Conservation (phyloP, 2,113 vertebrate species). For the Pluvianellus socialis region DNA sequence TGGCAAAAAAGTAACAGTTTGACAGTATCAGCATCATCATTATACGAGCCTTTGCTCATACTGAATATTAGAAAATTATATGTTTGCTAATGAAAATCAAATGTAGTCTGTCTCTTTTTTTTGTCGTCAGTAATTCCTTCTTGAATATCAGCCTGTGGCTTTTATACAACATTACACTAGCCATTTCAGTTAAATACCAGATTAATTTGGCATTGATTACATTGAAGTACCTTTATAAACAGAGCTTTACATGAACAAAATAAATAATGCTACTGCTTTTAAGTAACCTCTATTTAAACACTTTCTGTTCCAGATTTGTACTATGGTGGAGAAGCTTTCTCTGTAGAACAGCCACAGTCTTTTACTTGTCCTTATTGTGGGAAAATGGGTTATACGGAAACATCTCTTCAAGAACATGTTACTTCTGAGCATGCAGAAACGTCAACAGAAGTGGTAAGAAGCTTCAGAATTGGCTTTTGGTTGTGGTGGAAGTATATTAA, state of each 20-base stretch:
- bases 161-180: neutral
- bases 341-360: constrained; percentile 97
- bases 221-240: neutral
- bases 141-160: neutral
- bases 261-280: neutral
- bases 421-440: constrained; percentile 97
- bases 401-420: constrained; percentile 97
- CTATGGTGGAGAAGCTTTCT: constrained; percentile 98
- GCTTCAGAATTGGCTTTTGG: neutral
- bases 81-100: neutral
- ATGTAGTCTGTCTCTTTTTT: neutral
- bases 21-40: neutral
- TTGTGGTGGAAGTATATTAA: neutral
- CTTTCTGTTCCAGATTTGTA: constrained; percentile 88
- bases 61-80: neutral
- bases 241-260: neutral
- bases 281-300: neutral
- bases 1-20: neutral
- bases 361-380: constrained; percentile 99
- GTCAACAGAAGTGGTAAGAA: constrained; percentile 97
- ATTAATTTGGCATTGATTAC: neutral
- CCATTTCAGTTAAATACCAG: neutral
- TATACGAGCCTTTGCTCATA: neutral
- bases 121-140: neutral
- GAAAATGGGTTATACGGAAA: constrained; percentile 98